Evolutionary conservation across 2,888 invertebrate genomes (phyloP).

Genomic region (Carterocephalus palaemon): DNA sequence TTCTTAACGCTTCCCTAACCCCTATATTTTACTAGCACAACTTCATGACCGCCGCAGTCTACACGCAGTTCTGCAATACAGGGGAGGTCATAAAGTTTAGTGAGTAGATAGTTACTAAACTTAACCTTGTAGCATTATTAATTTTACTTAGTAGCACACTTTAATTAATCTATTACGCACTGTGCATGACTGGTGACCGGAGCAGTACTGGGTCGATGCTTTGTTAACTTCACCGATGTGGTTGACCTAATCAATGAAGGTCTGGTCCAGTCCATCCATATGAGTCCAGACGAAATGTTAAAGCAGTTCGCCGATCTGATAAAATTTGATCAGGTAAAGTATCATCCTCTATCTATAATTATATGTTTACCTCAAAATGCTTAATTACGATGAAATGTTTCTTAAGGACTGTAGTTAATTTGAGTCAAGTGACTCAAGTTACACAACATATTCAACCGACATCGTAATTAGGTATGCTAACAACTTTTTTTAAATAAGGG

Average conservation of each 20-base stretch:
- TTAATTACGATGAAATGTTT: no score
- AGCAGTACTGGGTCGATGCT: slow-evolving; percentile 66
- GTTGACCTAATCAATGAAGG: slow-evolving; percentile 25
- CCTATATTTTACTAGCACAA: no score
- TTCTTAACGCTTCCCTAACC: no score
- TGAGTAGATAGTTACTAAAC: background rate
- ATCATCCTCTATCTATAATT: slow-evolving; percentile 1
- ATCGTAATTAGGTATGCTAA: no score
- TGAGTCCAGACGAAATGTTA: slow-evolving; percentile 36
- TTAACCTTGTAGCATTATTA: background rate
- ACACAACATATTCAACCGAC: no score
- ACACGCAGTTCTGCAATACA: no score
- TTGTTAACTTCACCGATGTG: slow-evolving; percentile 53
- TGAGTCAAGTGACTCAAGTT: no score
- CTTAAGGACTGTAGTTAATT: no score
- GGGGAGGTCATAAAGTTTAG: no score
- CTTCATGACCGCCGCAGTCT: no score
- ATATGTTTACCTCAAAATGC: background rate
- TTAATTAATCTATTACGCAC: slow-evolving; percentile 20
- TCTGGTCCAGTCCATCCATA: slow-evolving; percentile 34
- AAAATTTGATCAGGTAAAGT: slow-evolving; percentile 59
- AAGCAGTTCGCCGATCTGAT: slow-evolving; percentile 50
- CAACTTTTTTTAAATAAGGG: no score
- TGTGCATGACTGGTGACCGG: slow-evolving; percentile 41
- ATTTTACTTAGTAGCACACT: background rate